Evolutionary conservation across 1,140 invertebrate species (phyloP), one percentile per base, ranked within the genome.

Genomic region (Rhynchophorus ferrugineus): DNA sequence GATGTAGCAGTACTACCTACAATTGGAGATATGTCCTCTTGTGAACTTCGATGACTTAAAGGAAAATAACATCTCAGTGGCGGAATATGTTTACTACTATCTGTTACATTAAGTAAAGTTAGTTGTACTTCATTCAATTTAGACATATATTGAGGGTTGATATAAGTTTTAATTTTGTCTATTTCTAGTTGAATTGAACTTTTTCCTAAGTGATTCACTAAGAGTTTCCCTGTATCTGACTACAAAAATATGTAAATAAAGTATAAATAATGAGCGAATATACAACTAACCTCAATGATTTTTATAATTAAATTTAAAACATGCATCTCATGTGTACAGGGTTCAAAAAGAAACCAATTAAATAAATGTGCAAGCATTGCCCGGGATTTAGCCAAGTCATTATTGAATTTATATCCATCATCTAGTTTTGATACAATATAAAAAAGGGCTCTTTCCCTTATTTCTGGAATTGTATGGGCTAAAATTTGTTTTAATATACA

Each of bases 391-490:
- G 64, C 58, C 34, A 68, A 54, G 45, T 65, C 64, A 56, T 65
- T 66, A 38, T 69, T 61, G 29, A 64, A 67, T 19, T 47, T 24
- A 49, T 61, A 63, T 16, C 66, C 65, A 44, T 64, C 60, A 6
- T 69, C 60, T 11, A 69, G 39, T 52, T 69, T 69, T 1, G 66
- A 65, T 35, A 61, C 42, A 21, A 69, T 61, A 44, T 63, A 64
- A n/a, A 59, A 38, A 16, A 69, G 53, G 8, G 68, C 66, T 42
- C 68, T 52, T 58, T 68, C 61, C 38, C 68, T 39, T n/a, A 69
- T 69, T 64, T 69, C 68, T 57, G 54, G 54, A 17, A 69, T 60
- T 59, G 63, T 61, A 49, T 69, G 68, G 3, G 60, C 68, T 68
- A 56, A 50, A 57, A 58, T 24, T 5, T 6, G 11, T 6, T 29